Evolutionary conservation across 2,113 vertebrate genomes (phyloP).

Genomic region (Harpagus bidentatus): DNA sequence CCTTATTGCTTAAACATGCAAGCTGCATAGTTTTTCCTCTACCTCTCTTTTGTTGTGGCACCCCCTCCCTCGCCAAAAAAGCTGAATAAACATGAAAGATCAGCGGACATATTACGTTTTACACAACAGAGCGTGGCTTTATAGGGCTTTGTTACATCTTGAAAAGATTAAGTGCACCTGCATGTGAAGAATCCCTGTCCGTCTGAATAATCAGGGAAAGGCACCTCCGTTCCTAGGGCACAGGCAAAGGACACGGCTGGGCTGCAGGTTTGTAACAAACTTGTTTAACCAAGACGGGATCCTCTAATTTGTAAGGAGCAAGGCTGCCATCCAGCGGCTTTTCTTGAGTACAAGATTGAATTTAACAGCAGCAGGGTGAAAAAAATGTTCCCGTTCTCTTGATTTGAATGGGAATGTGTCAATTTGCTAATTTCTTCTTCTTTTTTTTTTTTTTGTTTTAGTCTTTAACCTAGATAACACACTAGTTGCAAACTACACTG

Average conservation of each 20-base stretch:
- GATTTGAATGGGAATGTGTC: neutral
- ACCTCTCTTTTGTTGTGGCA: slow-evolving; percentile 22
- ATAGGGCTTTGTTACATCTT: slow-evolving; percentile 68
- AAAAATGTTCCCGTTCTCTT: neutral
- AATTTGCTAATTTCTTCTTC: neutral
- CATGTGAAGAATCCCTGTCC: slow-evolving; percentile 20
- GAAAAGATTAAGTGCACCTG: slow-evolving; percentile 77
- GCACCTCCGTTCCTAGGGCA: neutral
- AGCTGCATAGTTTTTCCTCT: neutral
- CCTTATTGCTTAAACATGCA: slow-evolving; percentile 70
- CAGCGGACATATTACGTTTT: slow-evolving; percentile 26
- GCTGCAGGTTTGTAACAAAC: neutral
- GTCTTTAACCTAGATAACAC: neutral
- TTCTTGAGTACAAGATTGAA: neutral
- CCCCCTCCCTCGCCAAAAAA: neutral
- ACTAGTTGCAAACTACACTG: neutral
- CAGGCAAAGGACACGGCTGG: neutral
- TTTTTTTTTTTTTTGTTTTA: neutral
- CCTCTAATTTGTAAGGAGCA: slow-evolving; percentile 5
- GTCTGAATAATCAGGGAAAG: slow-evolving; percentile 16
- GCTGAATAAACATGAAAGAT: slow-evolving; percentile 53
- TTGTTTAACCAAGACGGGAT: neutral
- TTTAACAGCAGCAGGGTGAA: neutral
- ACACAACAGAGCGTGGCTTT: slow-evolving; percentile 41
- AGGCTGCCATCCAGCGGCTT: slow-evolving; percentile 71